Percentiles rank a stretch among this genome's conserved stretches.
Conservation (phyloP, 2,113 vertebrate species). For the Dasyprocta punctata region DNA sequence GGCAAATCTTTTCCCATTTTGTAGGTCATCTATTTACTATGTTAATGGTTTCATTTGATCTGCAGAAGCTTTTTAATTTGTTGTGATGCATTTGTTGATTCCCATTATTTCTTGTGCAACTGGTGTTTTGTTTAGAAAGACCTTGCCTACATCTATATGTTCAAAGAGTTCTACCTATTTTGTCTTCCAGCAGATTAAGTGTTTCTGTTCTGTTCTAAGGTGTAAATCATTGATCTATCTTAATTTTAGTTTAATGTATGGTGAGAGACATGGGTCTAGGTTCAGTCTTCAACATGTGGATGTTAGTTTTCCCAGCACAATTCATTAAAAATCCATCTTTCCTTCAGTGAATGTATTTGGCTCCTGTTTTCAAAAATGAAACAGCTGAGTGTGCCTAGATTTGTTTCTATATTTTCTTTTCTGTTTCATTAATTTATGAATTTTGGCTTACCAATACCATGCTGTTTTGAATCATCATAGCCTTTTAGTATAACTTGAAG, state of each 20-base stretch:
- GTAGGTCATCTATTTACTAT: too few species aligned
- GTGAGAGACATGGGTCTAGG: background rate
- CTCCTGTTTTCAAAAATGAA: too few species aligned
- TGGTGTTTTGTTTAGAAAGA: background rate
- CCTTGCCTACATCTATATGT: background rate
- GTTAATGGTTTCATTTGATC: too few species aligned
- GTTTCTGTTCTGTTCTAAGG: background rate
- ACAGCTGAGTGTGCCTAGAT: too few species aligned
- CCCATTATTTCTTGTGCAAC: background rate
- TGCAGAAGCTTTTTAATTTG: background rate
- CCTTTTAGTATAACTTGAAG: too few species aligned
- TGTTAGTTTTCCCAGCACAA: background rate
- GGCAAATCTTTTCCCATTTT: background rate
- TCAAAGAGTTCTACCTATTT: background rate
- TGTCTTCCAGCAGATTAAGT: background rate
- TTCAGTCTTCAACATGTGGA: background rate
- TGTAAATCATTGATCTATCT: too few species aligned
- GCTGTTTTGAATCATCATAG: too few species aligned
- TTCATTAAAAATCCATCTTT: too few species aligned
- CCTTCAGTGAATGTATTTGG: too few species aligned
- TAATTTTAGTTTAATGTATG: background rate
- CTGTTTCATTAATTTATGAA: too few species aligned
- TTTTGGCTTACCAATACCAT: too few species aligned
- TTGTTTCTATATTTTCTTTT: too few species aligned
- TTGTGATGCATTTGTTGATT: background rate